phyloP scores from a whole-genome alignment of 1,140 invertebrate genomes.

The Papilio glaucus region DNA sequence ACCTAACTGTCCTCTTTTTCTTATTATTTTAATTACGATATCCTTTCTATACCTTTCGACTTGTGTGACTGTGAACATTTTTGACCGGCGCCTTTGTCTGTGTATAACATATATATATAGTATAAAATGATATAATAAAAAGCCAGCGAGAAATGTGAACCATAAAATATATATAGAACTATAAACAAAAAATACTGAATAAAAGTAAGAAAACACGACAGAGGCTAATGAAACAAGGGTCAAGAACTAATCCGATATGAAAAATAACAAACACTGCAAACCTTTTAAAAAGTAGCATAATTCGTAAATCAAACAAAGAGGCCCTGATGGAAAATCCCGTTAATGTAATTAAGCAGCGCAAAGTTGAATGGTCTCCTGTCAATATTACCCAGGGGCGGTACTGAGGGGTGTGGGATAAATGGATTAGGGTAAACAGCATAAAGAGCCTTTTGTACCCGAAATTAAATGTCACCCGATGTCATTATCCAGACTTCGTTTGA shows the following conservation, averaged over 20 bases:
- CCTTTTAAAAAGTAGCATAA: constrained; percentile 4
- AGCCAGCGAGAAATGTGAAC: too few species aligned
- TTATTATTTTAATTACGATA: too few species aligned
- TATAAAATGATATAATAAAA: too few species aligned
- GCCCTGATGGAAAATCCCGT: constrained; percentile 44
- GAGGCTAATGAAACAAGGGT: background rate
- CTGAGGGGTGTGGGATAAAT: constrained; percentile 57
- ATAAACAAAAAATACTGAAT: too few species aligned
- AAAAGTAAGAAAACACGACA: too few species aligned
- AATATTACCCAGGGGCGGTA: constrained; percentile 60
- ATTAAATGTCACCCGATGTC: constrained; percentile 79
- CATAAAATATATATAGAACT: too few species aligned
- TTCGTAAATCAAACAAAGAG: constrained; percentile 28
- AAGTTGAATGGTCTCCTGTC: constrained; percentile 71
- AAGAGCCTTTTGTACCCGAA: constrained; percentile 80
- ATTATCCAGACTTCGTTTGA: constrained; percentile 72
- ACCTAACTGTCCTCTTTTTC: too few species aligned
- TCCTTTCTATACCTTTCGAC: too few species aligned
- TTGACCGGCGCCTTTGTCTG: too few species aligned
- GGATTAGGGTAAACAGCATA: constrained; percentile 80
- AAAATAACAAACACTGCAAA: background rate
- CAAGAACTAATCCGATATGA: background rate
- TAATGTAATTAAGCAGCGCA: constrained; percentile 66
- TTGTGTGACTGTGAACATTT: too few species aligned
- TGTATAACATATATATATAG: too few species aligned